Percentiles rank a stretch among this genome's conserved stretches.
Conservation (phyloP, 2,113 vertebrate genomes). For the Myiagra hebetior region DNA sequence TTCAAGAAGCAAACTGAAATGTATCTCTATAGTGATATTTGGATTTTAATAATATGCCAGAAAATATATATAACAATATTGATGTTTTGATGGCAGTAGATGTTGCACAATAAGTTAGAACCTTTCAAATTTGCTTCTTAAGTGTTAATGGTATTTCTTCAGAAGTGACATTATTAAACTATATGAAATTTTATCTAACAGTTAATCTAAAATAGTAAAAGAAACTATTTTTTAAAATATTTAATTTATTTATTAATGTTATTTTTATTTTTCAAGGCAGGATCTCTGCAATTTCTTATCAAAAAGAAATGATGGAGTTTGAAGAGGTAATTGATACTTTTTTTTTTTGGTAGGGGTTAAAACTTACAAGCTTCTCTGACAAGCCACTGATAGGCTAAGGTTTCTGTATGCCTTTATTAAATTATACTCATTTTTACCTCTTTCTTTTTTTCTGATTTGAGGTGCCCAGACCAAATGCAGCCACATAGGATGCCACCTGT, state of each 20-base stretch:
- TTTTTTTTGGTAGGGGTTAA: slow-evolving; percentile 10
- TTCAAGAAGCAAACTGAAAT: not conserved
- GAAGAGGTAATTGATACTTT: not conserved
- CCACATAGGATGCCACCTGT: not conserved
- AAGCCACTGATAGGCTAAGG: slow-evolving; percentile 11
- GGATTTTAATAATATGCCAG: not conserved
- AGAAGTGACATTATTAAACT: not conserved
- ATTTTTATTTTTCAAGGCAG: not conserved
- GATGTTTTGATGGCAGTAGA: not conserved
- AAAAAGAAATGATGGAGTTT: slow-evolving; percentile 14
- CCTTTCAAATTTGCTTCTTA: not conserved
- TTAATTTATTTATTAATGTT: slow-evolving; percentile 25
- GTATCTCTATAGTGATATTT: not conserved
- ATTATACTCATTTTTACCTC: not conserved
- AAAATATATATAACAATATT: not conserved
- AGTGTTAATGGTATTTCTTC: not conserved
- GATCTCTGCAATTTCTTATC: not conserved
- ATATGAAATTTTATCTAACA: not conserved
- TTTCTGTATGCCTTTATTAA: slow-evolving; percentile 2
- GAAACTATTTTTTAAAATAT: slow-evolving; percentile 37
- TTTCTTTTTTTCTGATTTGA: not conserved
- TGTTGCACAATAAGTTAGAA: not conserved
- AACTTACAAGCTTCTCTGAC: not conserved
- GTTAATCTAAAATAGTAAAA: not conserved
- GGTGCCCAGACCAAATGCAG: not conserved